Conservation (phyloP, 1,140 invertebrate species). For the Eriosoma lanigerum region DNA sequence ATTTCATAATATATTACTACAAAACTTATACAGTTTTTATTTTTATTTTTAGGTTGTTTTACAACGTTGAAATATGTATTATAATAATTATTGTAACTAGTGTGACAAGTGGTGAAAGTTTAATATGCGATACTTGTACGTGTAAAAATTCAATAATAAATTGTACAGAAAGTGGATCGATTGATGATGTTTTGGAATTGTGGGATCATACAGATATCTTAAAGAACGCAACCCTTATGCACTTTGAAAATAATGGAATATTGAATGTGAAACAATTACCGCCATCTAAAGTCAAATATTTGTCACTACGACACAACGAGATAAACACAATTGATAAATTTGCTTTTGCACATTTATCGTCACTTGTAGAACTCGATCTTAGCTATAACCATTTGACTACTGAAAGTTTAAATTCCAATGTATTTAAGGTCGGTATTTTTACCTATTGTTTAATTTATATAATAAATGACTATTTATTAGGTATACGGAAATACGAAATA, state of each 20-base stretch:
- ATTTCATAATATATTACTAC: neutral
- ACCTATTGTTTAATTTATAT: neutral
- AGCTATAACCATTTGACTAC: constrained; percentile 68
- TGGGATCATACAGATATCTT: neutral
- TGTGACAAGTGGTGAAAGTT: neutral
- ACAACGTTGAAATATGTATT: neutral
- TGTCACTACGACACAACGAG: constrained; percentile 60
- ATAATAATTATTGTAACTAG: neutral
- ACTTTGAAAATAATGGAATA: constrained; percentile 17
- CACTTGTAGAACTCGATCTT: constrained; percentile 67
- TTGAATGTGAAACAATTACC: constrained; percentile 2
- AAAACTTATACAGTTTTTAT: neutral
- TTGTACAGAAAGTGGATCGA: constrained; percentile 18
- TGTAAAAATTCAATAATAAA: constrained; percentile 24
- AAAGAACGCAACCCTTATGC: neutral
- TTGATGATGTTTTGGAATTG: constrained; percentile 5
- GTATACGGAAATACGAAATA: too few species aligned
- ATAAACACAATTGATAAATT: constrained; percentile 65
- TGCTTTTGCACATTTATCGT: constrained; percentile 66
- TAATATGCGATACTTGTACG: constrained; percentile 15
- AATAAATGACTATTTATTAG: neutral
- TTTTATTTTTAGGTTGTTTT: neutral
- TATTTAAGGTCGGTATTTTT: constrained; percentile 65
- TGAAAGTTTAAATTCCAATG: constrained; percentile 63
- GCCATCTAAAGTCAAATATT: constrained; percentile 54